Evolutionary conservation across 2,888 invertebrate genomes (phyloP).

Genomic region (Nematopogon swammerdamellus): DNA sequence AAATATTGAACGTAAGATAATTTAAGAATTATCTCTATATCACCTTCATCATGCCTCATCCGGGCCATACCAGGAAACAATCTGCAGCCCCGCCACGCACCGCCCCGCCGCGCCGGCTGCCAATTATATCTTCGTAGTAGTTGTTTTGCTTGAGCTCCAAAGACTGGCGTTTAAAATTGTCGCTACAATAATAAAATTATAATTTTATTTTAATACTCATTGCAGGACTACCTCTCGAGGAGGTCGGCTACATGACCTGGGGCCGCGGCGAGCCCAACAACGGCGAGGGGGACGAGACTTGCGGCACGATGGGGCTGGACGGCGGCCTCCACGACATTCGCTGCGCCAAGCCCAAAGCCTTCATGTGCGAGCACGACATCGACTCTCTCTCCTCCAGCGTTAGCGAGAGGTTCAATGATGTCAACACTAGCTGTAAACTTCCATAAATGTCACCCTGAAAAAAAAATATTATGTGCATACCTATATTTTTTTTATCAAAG

Average conservation of each 20-base stretch:
- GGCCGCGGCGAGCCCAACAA: conserved; percentile 3
- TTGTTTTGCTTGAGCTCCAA: too few relatives aligned
- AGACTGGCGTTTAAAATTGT: background rate
- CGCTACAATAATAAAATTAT: background rate
- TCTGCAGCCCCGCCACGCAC: too few relatives aligned
- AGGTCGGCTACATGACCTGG: conserved; percentile 1
- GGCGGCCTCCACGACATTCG: conserved; percentile 3
- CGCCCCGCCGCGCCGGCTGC: background rate
- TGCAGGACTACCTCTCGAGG: background rate
- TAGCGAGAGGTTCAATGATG: background rate
- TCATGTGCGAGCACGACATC: conserved; percentile 5
- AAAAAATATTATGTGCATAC: too few relatives aligned
- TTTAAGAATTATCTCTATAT: too few relatives aligned
- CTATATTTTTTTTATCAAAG: background rate
- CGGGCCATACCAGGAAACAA: too few relatives aligned
- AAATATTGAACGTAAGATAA: too few relatives aligned
- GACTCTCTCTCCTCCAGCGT: background rate
- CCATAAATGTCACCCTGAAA: background rate
- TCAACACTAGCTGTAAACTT: background rate
- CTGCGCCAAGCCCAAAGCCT: background rate
- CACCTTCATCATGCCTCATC: too few relatives aligned
- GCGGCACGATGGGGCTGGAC: background rate
- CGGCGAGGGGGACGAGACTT: conserved; percentile 1
- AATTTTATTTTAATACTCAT: background rate
- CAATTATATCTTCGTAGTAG: too few relatives aligned